Conservation (phyloP, 2,888 invertebrate genomes). For the Dastarcus helophoroides region DNA sequence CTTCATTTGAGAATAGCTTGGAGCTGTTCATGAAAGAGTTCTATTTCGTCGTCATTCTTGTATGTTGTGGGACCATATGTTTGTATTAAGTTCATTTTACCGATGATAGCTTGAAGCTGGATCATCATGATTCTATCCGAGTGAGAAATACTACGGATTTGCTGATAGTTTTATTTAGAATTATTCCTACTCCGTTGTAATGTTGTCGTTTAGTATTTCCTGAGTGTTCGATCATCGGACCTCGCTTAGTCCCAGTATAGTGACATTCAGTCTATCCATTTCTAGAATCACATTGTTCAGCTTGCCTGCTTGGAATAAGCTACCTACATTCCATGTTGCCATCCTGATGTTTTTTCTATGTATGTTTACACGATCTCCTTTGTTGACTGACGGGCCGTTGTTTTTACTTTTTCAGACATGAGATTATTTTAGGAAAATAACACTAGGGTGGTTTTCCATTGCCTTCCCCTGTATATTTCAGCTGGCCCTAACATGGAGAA, state of each 20-base stretch:
- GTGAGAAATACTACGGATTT: constrained; percentile 9
- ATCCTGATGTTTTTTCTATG: background rate
- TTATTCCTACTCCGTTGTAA: constrained; percentile 9
- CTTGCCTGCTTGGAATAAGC: constrained; percentile 9
- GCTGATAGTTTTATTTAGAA: constrained; percentile 1
- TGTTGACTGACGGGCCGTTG: constrained; percentile 12
- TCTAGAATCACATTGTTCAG: constrained; percentile 8
- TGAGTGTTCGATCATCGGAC: constrained; percentile 12
- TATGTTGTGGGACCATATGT: constrained; percentile 13
- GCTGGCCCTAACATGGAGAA: constrained; percentile 3
- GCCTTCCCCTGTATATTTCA: background rate
- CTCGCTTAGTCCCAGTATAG: constrained; percentile 10
- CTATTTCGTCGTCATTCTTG: constrained; percentile 12
- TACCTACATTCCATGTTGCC: constrained; percentile 6
- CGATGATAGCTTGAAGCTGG: constrained; percentile 7
- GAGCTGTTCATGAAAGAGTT: constrained; percentile 11
- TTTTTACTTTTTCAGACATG: constrained; percentile 15
- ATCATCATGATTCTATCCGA: constrained; percentile 4
- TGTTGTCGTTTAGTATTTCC: constrained; percentile 10
- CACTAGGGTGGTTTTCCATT: background rate
- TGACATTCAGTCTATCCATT: constrained; percentile 10
- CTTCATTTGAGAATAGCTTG: constrained; percentile 10
- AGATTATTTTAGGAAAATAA: constrained; percentile 15
- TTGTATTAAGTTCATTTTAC: constrained; percentile 14
- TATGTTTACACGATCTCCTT: too few species aligned